Percentiles rank a stretch among this genome's conserved stretches.
phyloP scores from a whole-genome alignment of 2,113 vertebrate species.

The Gymnorhina tibicen region DNA sequence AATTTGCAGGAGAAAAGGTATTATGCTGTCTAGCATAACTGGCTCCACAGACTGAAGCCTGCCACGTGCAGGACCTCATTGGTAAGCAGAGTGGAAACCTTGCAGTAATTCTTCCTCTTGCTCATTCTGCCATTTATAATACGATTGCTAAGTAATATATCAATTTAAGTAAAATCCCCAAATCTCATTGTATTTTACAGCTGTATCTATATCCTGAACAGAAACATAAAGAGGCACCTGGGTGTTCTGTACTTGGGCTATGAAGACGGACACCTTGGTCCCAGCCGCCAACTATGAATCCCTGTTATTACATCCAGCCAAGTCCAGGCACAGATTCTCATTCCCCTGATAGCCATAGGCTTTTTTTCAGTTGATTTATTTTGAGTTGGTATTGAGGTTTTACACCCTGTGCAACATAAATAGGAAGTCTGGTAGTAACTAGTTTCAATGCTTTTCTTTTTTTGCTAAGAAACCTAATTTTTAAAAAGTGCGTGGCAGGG shows the following conservation, averaged over 20 bases:
- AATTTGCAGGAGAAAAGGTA: not conserved
- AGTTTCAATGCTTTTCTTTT: not conserved
- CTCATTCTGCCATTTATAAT: conserved; percentile 1
- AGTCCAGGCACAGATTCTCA: not conserved
- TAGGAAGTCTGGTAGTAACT: not conserved
- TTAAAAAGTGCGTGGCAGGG: not conserved
- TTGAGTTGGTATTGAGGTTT: not conserved
- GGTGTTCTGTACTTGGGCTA: not conserved
- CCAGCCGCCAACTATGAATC: not conserved
- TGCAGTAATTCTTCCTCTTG: conserved; percentile 1
- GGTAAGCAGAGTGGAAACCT: not conserved
- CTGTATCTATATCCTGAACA: not conserved
- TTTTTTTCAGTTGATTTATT: not conserved
- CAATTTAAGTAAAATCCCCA: not conserved
- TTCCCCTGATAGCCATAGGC: not conserved
- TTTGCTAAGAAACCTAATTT: not conserved
- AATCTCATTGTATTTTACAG: not conserved
- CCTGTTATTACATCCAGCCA: not conserved
- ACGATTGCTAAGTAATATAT: not conserved
- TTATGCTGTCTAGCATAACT: not conserved
- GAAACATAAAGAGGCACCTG: not conserved
- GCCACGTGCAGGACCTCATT: not conserved
- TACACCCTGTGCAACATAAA: not conserved
- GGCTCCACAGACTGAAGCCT: not conserved
- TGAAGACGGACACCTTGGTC: not conserved